phyloP scores from a whole-genome alignment of 2,888 invertebrate species.

The Erebia aethiops region DNA sequence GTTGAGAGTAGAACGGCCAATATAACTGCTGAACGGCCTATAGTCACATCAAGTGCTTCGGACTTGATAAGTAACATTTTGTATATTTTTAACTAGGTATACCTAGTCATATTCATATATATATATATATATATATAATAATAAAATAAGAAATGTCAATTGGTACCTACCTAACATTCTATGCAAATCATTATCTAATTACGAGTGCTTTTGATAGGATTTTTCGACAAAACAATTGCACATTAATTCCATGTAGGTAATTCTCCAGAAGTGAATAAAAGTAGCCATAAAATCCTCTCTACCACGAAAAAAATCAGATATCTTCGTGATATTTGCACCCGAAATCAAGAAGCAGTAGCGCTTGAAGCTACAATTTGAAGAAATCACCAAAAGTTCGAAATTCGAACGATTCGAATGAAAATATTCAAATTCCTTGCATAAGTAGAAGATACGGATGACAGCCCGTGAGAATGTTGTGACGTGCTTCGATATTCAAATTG shows the following conservation, averaged over 20 bases:
- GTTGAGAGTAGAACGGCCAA: neutral
- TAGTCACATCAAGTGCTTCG: no score
- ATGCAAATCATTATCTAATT: no score
- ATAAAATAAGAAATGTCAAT: no score
- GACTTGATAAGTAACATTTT: no score
- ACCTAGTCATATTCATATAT: no score
- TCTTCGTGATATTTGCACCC: conserved; percentile 28
- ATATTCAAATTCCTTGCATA: conserved; percentile 35
- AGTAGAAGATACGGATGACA: conserved; percentile 49
- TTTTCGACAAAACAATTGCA: no score
- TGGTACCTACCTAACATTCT: no score
- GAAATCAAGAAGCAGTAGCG: conserved; percentile 13
- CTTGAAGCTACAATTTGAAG: conserved; percentile 31
- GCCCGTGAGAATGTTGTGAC: conserved; percentile 62
- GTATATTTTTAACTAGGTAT: no score
- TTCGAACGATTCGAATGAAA: conserved; percentile 29
- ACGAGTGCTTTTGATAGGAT: no score
- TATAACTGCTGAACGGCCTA: neutral
- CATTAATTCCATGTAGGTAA: no score
- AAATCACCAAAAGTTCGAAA: conserved; percentile 26
- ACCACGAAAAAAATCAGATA: neutral
- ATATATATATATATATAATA: no score
- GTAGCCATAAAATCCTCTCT: neutral
- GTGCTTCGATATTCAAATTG: conserved; percentile 60
- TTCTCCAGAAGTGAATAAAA: no score